phyloP scores from a whole-genome alignment of 2,113 vertebrate genomes.

The Pyrgilauda ruficollis region DNA sequence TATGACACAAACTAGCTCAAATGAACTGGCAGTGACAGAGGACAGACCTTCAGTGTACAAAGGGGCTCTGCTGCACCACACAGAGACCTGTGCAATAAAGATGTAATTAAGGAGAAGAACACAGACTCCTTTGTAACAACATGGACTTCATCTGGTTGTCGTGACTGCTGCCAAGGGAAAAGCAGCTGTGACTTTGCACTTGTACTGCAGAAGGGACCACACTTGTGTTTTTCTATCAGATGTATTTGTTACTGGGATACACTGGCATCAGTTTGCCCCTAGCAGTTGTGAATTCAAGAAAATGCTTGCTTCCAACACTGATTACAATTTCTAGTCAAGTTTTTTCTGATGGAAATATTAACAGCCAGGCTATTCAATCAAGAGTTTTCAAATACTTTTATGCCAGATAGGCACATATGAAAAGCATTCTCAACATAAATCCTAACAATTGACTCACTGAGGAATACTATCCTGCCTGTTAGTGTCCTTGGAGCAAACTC shows the following conservation, averaged over 20 bases:
- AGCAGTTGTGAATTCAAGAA: background rate
- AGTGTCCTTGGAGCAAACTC: background rate
- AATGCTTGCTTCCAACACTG: background rate
- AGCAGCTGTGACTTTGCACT: background rate
- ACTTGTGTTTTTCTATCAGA: background rate
- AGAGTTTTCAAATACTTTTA: background rate
- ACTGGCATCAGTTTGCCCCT: background rate
- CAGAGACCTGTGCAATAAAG: constrained; percentile 35
- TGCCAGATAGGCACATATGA: background rate
- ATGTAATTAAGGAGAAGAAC: constrained; percentile 44
- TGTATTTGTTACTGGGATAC: background rate
- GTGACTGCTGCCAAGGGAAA: background rate
- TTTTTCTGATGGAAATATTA: background rate
- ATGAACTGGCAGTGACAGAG: constrained; percentile 22
- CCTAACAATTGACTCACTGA: background rate
- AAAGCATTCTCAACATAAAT: background rate
- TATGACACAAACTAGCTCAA: background rate
- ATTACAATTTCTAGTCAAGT: background rate
- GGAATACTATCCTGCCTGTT: background rate
- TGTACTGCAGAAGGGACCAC: background rate
- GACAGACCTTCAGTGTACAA: background rate
- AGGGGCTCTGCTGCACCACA: constrained; percentile 8
- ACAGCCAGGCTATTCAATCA: background rate
- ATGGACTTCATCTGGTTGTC: background rate
- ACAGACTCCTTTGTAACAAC: constrained; percentile 22